These are phyloP conservation scores for Hirtodrosophila trivittata DNA, from an alignment of 2,888 invertebrate species.

Conservation along the genomic window DNA sequence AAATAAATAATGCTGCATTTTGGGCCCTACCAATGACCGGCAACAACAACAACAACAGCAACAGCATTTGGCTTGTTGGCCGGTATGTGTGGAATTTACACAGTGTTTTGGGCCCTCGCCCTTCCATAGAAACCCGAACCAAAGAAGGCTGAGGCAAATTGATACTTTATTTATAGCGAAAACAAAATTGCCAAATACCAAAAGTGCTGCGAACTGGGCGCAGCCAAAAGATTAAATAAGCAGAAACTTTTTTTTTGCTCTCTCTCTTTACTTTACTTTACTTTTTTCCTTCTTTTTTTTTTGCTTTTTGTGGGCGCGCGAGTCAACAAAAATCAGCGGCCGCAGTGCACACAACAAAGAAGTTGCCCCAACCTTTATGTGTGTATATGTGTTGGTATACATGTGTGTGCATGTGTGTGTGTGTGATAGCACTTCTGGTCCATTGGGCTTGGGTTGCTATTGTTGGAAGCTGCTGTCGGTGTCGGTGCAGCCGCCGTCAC, in stretches of 20 bases:
- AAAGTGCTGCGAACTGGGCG: conserved; percentile 45
- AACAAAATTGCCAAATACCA: conserved; percentile 62
- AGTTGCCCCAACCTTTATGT: conserved; percentile 4
- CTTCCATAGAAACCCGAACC: conserved; percentile 65
- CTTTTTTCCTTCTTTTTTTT: not conserved
- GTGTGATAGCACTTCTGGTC: conserved; percentile 35
- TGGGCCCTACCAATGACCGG: conserved; percentile 16
- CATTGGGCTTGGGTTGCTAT: conserved; percentile 37
- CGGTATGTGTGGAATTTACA: conserved; percentile 62
- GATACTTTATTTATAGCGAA: conserved; percentile 69
- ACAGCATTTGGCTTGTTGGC: conserved; percentile 13
- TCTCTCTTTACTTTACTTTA: conserved; percentile 3
- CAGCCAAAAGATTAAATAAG: conserved; percentile 58
- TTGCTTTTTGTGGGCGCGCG: conserved; percentile 41
- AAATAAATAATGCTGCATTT: conserved; percentile 52
- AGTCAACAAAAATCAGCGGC: conserved; percentile 46
- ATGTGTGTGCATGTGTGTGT: conserved; percentile 7
- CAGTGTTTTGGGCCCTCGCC: conserved; percentile 34
- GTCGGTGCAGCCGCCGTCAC: conserved; percentile 20
- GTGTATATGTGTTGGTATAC: not conserved
- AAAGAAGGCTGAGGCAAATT: conserved; percentile 43
- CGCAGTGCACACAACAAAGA: conserved; percentile 35
- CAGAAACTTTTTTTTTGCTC: conserved; percentile 18
- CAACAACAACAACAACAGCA: conserved; percentile 13
- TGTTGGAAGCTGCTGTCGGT: conserved; percentile 24